Base-by-base conservation (phyloP, 2,797 vertebrate species). In the Bradypodion pumilum region DNA sequence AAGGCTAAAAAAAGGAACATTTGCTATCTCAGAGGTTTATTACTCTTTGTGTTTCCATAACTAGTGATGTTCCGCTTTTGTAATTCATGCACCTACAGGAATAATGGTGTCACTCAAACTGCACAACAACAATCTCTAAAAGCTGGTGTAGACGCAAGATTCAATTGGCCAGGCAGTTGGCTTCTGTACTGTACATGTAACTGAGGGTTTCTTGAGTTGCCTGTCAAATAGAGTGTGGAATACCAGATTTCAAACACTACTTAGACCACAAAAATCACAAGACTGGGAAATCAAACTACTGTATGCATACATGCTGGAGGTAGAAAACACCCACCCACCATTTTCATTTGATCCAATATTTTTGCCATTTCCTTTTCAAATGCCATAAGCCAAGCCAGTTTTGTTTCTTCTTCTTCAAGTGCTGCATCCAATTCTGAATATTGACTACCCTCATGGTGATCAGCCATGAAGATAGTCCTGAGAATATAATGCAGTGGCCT, bases 81-180 rank as follows among this genome's bases (percentile, higher is more conserved):
- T 86, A 89, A 92, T 77, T 90, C 88, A 90, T 37, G 89, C 85
- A 44, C 76, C 90, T 84, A 13, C 79, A 37, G 0, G 2, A 27
- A 88, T 35, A n/a, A 60, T 85, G 86, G 75, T 83, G 80, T 70
- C 49, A 76, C 44, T 70, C 5, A 52, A 83, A 35, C 88, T 87
- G 27, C 86, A 83, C 80, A 56, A 27, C 70, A 87, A 78, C 74
- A 44, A 80, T 84, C 79, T 89, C 63, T 80, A 19, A 37, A 87
- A 88, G 66, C 75, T 15, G 32, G 35, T 40, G 15, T 25, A 40
- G 37, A 69, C 69, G 5, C 25, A 69, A 69, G 7, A 3, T 40
- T 69, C 35, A 69, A 69, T 4, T 69, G 16, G 19, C 21, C 23
- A 37, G 16, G n/a, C 32, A 19, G 15, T 16, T 66, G n/a, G 16